phyloP scores from a whole-genome alignment of 2,888 invertebrate genomes.

The Caenorhabditis panamensis region DNA sequence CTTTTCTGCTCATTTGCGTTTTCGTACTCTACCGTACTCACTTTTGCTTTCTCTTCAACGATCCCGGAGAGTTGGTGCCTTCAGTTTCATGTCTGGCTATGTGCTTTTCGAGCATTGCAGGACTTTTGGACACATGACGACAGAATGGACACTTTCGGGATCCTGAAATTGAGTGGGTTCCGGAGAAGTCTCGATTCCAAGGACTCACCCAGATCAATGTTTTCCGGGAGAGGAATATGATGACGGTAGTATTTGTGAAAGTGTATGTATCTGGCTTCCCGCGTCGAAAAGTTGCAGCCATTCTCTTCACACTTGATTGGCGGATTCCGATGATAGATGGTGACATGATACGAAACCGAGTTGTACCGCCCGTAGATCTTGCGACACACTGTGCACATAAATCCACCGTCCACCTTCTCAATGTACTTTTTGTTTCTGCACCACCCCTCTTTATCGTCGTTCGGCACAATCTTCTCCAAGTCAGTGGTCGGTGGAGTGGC shows the following conservation, averaged over 20 bases:
- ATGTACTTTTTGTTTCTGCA: conserved; percentile 81
- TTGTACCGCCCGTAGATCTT: conserved; percentile 81
- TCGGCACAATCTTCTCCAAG: conserved; percentile 74
- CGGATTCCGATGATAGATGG: conserved; percentile 81
- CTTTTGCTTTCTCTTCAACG: conserved; percentile 44
- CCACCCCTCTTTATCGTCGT: conserved; percentile 81
- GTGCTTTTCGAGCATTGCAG: conserved; percentile 81
- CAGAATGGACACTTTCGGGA: conserved; percentile 80
- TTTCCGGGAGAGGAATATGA: conserved; percentile 78
- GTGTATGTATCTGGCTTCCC: conserved; percentile 80
- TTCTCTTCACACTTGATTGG: conserved; percentile 80
- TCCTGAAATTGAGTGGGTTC: conserved; percentile 47
- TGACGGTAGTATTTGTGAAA: conserved; percentile 81
- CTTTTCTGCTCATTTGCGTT: neutral
- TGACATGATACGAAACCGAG: conserved; percentile 81
- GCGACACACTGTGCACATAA: conserved; percentile 80
- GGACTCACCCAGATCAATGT: conserved; percentile 78
- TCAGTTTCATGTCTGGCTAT: conserved; percentile 72
- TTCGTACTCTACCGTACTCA: conserved; percentile 23
- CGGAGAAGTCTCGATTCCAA: neutral
- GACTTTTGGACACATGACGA: conserved; percentile 79
- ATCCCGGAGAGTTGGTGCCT: conserved; percentile 18
- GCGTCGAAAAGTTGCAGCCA: conserved; percentile 80
- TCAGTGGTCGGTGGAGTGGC: conserved; percentile 56
- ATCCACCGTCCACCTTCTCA: conserved; percentile 75